Percentiles rank a stretch among this genome's conserved stretches.
These are phyloP conservation scores for Rhinichthys klamathensis DNA, from an alignment of 2,113 vertebrate species.

Conservation along the genomic window DNA sequence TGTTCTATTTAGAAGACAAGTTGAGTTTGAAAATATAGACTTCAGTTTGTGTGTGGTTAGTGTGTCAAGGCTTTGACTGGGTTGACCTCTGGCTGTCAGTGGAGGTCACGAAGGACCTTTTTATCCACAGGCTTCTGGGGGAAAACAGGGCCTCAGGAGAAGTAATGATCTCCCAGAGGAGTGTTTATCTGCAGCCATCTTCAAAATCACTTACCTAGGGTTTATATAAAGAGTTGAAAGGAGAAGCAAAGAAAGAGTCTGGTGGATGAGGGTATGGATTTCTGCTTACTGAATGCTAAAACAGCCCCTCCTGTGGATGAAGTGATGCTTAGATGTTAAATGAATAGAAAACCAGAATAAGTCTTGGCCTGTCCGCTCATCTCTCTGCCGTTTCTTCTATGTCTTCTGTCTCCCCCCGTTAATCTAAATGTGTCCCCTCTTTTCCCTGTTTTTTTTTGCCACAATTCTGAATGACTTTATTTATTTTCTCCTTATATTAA, in stretches of 20 bases:
- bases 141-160: slow-evolving; percentile 26
- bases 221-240: slow-evolving; percentile 36
- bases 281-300: slow-evolving; percentile 36
- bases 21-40: slow-evolving; percentile 5
- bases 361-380: background rate
- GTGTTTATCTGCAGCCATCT: slow-evolving; percentile 45
- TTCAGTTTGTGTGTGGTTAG: slow-evolving; percentile 29
- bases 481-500: background rate
- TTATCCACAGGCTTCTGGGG: slow-evolving; percentile 38
- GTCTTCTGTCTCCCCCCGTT: background rate
- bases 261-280: slow-evolving; percentile 37
- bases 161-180: slow-evolving; percentile 35
- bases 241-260: slow-evolving; percentile 7
- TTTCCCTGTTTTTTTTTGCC: background rate
- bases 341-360: slow-evolving; percentile 12
- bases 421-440: background rate
- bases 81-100: slow-evolving; percentile 50
- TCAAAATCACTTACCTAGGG: slow-evolving; percentile 46
- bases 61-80: slow-evolving; percentile 44
- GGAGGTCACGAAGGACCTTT: slow-evolving; percentile 36
- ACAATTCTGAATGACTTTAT: background rate
- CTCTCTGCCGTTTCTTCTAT: background rate
- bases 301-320: slow-evolving; percentile 26
- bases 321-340: background rate
- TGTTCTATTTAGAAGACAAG: slow-evolving; percentile 6